Evolutionary conservation across 2,888 invertebrate species (phyloP).

Genomic region (Volucella inanis): DNA sequence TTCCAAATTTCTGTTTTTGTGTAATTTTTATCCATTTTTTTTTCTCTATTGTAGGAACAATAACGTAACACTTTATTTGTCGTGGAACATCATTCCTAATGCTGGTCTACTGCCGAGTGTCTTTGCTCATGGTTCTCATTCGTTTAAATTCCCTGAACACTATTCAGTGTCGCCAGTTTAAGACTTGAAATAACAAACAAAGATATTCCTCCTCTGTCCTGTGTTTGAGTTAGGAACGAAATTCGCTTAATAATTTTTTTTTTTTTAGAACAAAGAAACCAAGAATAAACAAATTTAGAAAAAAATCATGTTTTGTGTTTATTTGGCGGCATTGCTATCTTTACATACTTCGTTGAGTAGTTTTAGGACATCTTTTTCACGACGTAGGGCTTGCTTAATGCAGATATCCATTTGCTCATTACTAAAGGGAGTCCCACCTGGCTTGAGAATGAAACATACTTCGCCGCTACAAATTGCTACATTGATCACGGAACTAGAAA

Average conservation of each 20-base stretch:
- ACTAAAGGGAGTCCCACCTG: constrained; percentile 88
- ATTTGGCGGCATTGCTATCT: constrained; percentile 48
- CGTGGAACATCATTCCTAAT: constrained; percentile 99
- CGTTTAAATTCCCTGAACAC: constrained; percentile 94
- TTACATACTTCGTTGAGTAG: constrained; percentile 71
- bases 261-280: constrained; percentile 50
- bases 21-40: neutral
- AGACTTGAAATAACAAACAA: constrained; percentile 43
- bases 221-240: constrained; percentile 44
- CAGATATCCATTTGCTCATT: constrained; percentile 85
- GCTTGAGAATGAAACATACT: constrained; percentile 88
- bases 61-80: constrained; percentile 96
- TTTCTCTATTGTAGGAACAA: constrained; percentile 88
- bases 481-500: constrained; percentile 87
- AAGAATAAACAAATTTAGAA: constrained; percentile 59
- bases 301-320: constrained; percentile 5
- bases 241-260: constrained; percentile 53
- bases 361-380: constrained; percentile 84
- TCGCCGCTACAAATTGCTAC: constrained; percentile 87
- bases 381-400: constrained; percentile 85
- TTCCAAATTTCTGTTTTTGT: neutral
- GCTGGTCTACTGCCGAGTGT: constrained; percentile 97
- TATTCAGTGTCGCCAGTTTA: constrained; percentile 88
- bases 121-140: constrained; percentile 91
- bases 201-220: constrained; percentile 24